Base-by-base conservation (phyloP, 2,113 vertebrate species). In the Amblyopsis rosae region DNA sequence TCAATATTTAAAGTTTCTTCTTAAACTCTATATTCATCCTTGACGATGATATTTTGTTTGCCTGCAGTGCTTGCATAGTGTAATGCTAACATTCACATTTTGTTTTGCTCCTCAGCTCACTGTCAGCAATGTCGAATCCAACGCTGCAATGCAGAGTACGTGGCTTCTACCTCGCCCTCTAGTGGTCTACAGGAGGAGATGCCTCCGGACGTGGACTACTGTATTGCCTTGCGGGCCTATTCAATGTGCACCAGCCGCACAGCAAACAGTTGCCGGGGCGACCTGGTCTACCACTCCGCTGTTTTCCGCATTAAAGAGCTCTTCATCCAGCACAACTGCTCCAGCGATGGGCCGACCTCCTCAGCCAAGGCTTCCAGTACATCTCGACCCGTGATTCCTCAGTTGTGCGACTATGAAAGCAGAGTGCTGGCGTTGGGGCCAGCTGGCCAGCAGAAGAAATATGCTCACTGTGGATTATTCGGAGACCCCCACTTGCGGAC, bases 91-190 rank as follows among this genome's bases (percentile, higher is more conserved):
- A 47, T 16, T 47, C 35, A 15, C 9, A 6, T 57, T 57, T 26
- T 58, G 54, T 32, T 26, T 63, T 49, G 35, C 79, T 51, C 77
- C 77, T 13, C 87, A 94, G 94, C 82, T 67, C 87, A 84, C 73
- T 93, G 93, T 85, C 93, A 94, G 82, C 91, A 91, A 86, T 95
- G 94, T 85, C 90, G 91, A 63, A 94, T 95, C 69, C 93, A 94
- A 83, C 88, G 89, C 68, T 95, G 93, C 76, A 95, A 94, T 56
- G 59, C 94, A 0, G 92, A 94, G 60, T 94, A 93, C 10, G 92
- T 94, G 81, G 79, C 91, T 6, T 91, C 92, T 13, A 93, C 92
- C 56, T 94, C 93, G 19, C 88, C 92, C 12, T 88, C 91, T 35
- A 86, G 82, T 72, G 90, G 92, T 49, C 84, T 93, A 60, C 90